Base-by-base conservation (phyloP, 2,888 invertebrate species). In the Eupeodes latifasciatus region DNA sequence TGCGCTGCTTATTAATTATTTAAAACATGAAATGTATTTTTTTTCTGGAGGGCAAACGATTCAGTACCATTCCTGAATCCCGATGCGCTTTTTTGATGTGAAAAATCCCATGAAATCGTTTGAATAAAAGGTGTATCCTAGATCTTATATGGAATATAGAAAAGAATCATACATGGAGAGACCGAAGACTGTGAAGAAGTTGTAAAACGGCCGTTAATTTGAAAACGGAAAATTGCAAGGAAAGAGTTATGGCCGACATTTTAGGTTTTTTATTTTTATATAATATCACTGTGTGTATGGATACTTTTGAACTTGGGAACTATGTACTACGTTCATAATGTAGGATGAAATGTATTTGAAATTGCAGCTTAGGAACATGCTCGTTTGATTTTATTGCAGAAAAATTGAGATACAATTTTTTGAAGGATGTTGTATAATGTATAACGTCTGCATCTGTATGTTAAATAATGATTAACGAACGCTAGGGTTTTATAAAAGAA, bases 221-320 rank as follows among this genome's bases (percentile, higher is more conserved):
- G 61, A 47, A 75, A 85, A 85, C 71, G 81, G 84, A 88, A 81
- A 84, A 88, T 81, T 88, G 78, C 78, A 78, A 6, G 75, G 49
- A 55, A 75, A 88, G 90, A 90, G 89, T 90, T 90, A 90, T 90
- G 79, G 57, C 85, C 84, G 75, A 89, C 77, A 74, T 89, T 90
- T 87, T 85, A 19, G 87, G 76, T 71, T 51, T 40, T 71, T 12
- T 64, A 19, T n/a, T 64, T 2, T 14, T 36, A 27, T 2, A 27
- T 27, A 27, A 27, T 2, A 27, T 27, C 27, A 27, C 27, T 27
- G 27, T 27, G 27, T 27, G 27, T 27, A 27, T 27, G 27, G 27
- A 40, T 40, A 40, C 40, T 40, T 27, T 27, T 40, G 40, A 40
- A 40, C 40, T 40, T 40, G 40, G 40, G 40, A 7, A 40, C 40